Evolutionary conservation across 2,113 vertebrate genomes (phyloP).

Genomic region (Coryphaenoides rupestris): DNA sequence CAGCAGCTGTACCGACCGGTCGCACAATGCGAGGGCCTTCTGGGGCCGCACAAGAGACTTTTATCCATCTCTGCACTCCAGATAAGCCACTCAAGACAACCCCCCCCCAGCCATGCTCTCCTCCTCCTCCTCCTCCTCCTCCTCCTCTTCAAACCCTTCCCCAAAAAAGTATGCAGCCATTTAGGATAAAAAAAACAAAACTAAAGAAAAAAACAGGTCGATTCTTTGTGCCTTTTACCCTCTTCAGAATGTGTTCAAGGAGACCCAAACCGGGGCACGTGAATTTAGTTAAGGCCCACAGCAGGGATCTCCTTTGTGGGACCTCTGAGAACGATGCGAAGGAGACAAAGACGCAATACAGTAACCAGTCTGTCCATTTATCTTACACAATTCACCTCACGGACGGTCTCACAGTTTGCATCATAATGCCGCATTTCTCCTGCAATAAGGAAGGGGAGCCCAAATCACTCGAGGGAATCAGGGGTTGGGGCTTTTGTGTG

Average conservation of each 20-base stretch:
- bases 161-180: slow-evolving; percentile 48
- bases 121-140: too few species aligned
- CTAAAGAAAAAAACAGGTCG: slow-evolving; percentile 44
- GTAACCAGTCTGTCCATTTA: slow-evolving; percentile 39
- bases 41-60: slow-evolving; percentile 42
- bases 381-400: slow-evolving; percentile 27
- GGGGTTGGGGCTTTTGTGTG: slow-evolving; percentile 23
- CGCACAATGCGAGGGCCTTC: slow-evolving; percentile 56
- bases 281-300: slow-evolving; percentile 50
- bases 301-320: slow-evolving; percentile 8
- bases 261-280: slow-evolving; percentile 42
- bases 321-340: slow-evolving; percentile 36
- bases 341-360: slow-evolving; percentile 62
- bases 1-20: slow-evolving; percentile 54
- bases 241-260: slow-evolving; percentile 57
- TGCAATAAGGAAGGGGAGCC: slow-evolving; percentile 59
- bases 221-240: slow-evolving; percentile 44
- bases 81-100: slow-evolving; percentile 53
- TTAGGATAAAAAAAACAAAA: slow-evolving; percentile 54
- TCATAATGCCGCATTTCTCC: slow-evolving; percentile 67
- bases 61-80: slow-evolving; percentile 48
- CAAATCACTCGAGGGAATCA: slow-evolving; percentile 40
- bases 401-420: slow-evolving; percentile 64
- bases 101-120: too few species aligned
- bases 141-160: too few species aligned